These are phyloP conservation scores for Haemorhous mexicanus DNA, from an alignment of 2,113 vertebrate genomes.

Conservation along the genomic window DNA sequence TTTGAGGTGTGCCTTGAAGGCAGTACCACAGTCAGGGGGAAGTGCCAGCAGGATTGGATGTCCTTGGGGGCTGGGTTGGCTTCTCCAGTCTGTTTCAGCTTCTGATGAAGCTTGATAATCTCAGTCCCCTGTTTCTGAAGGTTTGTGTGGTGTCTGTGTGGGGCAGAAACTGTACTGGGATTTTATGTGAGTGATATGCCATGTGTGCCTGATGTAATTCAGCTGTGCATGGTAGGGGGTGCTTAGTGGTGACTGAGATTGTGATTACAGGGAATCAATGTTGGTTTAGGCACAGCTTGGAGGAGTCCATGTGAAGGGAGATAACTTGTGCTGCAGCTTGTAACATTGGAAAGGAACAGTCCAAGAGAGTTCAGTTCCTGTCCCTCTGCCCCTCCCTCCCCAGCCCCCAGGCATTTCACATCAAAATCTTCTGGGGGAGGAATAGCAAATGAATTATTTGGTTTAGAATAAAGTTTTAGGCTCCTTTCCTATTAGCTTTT, in stretches of 20 bases:
- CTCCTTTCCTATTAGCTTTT: neutral
- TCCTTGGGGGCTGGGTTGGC: neutral
- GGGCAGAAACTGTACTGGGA: fast-evolving
- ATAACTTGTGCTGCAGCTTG: fast-evolving
- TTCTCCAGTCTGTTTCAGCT: neutral
- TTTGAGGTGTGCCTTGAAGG: neutral
- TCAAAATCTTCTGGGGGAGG: neutral
- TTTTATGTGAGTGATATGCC: neutral
- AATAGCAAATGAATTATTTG: neutral
- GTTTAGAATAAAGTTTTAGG: neutral
- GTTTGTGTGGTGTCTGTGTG: neutral
- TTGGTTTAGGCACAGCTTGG: neutral
- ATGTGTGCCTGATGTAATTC: neutral
- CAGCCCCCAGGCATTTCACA: neutral
- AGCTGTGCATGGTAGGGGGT: neutral
- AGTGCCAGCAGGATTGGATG: neutral
- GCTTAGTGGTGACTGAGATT: neutral
- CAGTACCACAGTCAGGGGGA: neutral
- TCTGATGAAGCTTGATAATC: neutral
- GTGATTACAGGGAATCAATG: neutral
- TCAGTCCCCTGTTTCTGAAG: neutral
- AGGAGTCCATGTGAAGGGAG: neutral
- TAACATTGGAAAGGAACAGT: neutral
- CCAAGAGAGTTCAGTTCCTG: neutral
- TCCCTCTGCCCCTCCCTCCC: neutral